Base-by-base conservation (phyloP, 2,797 vertebrate species). In the Peromyscus eremicus region DNA sequence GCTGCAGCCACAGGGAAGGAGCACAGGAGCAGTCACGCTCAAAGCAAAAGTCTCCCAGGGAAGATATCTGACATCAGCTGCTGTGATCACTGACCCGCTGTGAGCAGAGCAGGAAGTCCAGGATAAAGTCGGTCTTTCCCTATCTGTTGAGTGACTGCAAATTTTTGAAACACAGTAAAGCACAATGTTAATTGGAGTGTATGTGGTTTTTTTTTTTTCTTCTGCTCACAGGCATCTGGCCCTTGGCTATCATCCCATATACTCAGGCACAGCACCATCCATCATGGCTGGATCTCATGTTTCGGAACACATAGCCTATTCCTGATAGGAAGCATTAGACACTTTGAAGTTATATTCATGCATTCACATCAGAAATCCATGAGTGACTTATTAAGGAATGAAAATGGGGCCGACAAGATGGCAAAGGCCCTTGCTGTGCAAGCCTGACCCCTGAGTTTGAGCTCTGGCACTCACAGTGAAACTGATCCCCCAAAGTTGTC, bases 131-230 rank as follows among this genome's bases (percentile, higher is more conserved):
- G 37, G 37, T 62, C 70, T 93, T 97, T 57, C 81, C 1, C n/a
- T 55, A n/a, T 11, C 83, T 40, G 76, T 60, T 73, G 40, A 90
- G 49, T n/a, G 27, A 49, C 60, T 81, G 19, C 5, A 40, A 29
- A 34, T 82, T 86, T 94, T 97, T 37, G 57, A 76, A 81, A 92
- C 95, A 71, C 66, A 83, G 75, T 79, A 70, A 94, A 89, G 27
- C 75, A 2, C 19, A n/a, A 21, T 13, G 62, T 73, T 93, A 94
- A 55, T 57, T 84, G 86, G 79, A 57, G 49, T 84, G 46, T 60
- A 40, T 34, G 29, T 68, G 40, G 49, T 86, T 68, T 90, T 66
- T 60, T 40, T 27, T 64, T 64, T 2, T 52, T 64, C 25, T 49
- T 4, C 91, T 84, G 80, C 70, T 89, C 29, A 49, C 2, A 86